phyloP scores from a whole-genome alignment of 2,797 vertebrate genomes.

The Hippoglossus hippoglossus region DNA sequence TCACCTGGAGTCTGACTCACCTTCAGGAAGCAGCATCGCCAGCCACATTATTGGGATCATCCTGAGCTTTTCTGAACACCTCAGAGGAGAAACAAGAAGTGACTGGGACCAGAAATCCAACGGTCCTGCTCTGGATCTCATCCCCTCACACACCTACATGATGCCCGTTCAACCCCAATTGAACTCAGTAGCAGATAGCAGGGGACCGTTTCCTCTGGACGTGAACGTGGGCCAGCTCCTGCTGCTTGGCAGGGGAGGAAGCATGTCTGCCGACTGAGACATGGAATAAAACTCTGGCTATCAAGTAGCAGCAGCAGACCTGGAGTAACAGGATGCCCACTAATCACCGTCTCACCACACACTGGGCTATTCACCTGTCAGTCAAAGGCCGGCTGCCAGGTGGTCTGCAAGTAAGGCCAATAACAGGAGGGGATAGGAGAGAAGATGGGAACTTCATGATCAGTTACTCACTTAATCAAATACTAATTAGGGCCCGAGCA shows the following conservation, averaged over 20 bases:
- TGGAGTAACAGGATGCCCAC: slow-evolving; percentile 80
- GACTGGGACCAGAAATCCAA: slow-evolving; percentile 17
- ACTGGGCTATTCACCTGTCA: slow-evolving; percentile 73
- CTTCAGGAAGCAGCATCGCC: slow-evolving; percentile 73
- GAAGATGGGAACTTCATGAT: no score
- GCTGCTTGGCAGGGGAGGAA: slow-evolving; percentile 67
- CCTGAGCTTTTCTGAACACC: slow-evolving; percentile 47
- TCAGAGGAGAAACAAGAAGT: slow-evolving; percentile 18
- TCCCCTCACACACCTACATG: slow-evolving; percentile 59
- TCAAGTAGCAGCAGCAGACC: slow-evolving; percentile 77
- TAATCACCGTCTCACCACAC: slow-evolving; percentile 67
- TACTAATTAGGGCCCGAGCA: no score
- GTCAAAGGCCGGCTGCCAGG: slow-evolving; percentile 54
- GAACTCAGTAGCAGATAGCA: slow-evolving; percentile 65
- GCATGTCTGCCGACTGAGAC: slow-evolving; percentile 64
- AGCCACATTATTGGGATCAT: slow-evolving; percentile 68
- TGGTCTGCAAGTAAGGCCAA: slow-evolving; percentile 37
- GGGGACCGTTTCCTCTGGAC: slow-evolving; percentile 53
- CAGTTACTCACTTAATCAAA: not conserved
- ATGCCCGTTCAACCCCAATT: slow-evolving; percentile 72
- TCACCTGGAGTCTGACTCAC: slow-evolving; percentile 60
- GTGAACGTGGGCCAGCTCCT: slow-evolving; percentile 40
- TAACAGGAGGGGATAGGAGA: not conserved
- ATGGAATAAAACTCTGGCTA: slow-evolving; percentile 82
- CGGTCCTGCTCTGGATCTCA: slow-evolving; percentile 27